A percentile compares a stretch with the other conserved stretches of the same genome.
These are phyloP conservation scores for Tortricodes alternella DNA, from an alignment of 2,888 invertebrate species.

Conservation along the genomic window DNA sequence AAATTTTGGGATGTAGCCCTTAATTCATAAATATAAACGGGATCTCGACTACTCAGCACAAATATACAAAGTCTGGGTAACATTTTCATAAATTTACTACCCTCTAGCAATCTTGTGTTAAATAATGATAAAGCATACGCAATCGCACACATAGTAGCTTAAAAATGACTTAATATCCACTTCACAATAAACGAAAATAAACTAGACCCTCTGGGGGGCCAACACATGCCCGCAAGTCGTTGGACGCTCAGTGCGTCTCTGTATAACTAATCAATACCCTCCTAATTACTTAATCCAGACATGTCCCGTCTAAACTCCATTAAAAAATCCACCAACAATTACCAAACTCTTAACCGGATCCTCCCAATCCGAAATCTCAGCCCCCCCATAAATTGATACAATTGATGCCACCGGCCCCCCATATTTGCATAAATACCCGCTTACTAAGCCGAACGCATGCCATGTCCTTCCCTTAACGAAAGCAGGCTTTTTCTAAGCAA, in stretches of 20 bases:
- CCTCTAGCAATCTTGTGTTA: no score
- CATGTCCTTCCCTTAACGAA: constrained; percentile 34
- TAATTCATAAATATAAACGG: no score
- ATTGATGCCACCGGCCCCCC: constrained; percentile 56
- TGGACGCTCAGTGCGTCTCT: not conserved
- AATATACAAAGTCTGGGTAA: no score
- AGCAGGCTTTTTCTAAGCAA: constrained; percentile 27
- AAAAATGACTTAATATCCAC: no score
- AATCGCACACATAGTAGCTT: no score
- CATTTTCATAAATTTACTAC: no score
- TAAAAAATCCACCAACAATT: constrained; percentile 30
- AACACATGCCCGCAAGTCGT: no score
- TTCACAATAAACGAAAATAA: no score
- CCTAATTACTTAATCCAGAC: constrained; percentile 14
- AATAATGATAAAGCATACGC: no score
- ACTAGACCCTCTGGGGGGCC: no score
- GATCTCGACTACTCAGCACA: no score
- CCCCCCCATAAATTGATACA: constrained; percentile 63
- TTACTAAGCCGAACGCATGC: constrained; percentile 59
- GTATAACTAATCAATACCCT: not conserved
- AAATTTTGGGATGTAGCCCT: no score
- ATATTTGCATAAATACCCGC: constrained; percentile 68
- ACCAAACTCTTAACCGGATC: constrained; percentile 28
- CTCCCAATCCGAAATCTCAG: constrained; percentile 44
- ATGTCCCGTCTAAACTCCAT: constrained; percentile 19